Base-by-base conservation (phyloP, 2,797 vertebrate species). In the Lagocephalus sceleratus region DNA sequence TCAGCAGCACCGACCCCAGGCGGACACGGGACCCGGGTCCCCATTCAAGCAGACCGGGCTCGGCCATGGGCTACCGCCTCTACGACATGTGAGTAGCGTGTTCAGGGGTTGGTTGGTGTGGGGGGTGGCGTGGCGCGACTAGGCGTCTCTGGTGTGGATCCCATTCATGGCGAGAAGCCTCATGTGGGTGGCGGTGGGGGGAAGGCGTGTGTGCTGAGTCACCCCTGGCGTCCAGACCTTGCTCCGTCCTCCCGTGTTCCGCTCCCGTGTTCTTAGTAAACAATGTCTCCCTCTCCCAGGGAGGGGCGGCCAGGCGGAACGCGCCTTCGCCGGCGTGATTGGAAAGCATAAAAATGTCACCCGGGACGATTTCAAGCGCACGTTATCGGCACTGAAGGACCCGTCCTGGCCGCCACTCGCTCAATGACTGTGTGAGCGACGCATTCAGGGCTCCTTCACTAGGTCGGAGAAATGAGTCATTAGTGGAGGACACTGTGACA, bases 31-130 rank as follows among this genome's bases (percentile, higher is more conserved):
- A 88, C 55, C 67, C 85, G 1, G 81, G 73, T 21, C 57, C 81
- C 50, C 82, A 81, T 38, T 63, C 81, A 10, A 83, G 74, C 73
- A 78, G 84, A 78, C 83, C 82, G 22, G 76, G 86, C 64, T 89
- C 88, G 2, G 92, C 92, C 79, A 95, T 98, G 94, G 95, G 94
- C 52, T 95, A 93, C 90, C 88, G 94, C 82, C 94, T 96, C 85
- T 94, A 93, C 79, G 93, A 94, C 88, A 94, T 97, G 96, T 98
- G 92, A 98, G 96, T 98, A 94, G 48, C 66, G 20, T 51, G 63
- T 64, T 58, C 32, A n/a, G n/a, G n/a, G n/a, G 32, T 35, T 5
- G 38, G 38, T 9, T 12, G 16, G 10, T 10, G 6, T 12, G 38
- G 11, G 38, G 6, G 10, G 38, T 1, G 2, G 38, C 10, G 11